Base-by-base conservation (phyloP, 2,888 invertebrate genomes). In the Colostygia pectinataria region DNA sequence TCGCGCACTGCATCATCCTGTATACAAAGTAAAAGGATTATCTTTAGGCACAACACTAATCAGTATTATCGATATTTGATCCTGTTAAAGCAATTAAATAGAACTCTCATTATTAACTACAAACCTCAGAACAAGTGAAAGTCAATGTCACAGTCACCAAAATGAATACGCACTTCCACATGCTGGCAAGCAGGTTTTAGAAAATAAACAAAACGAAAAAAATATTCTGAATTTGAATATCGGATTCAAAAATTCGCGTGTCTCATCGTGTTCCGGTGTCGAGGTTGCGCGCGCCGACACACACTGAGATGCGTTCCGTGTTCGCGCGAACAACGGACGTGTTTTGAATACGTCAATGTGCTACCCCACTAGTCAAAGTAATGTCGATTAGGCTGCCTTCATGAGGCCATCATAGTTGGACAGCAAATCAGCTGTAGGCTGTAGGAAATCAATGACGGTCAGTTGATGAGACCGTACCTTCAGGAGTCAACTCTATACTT, bases 131-230 rank as follows among this genome's bases (percentile, higher is more conserved):
- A 65, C 59, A 66, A 73, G 80, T 77, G 77, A 83, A 83, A 81
- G 81, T 78, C 61, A 77, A 63, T 48, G 71, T 66, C 63, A 80
- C 74, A 63, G 77, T 55, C 79, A 87, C 76, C 57, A 88, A 74
- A 66, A 82, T 64, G 60, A 78, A 74, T 68, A 72, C 68, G 65
- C 80, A 81, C 82, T 82, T 83, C 77, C 80, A 83, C 88, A 88
- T 89, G 63, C 63, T 80, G 72, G 60, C 52, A 47, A 56, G 65
- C 57, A 73, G 66, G 58, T 70, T 59, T 53, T 42, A 37, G 38
- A 55, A 70, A 61, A 63, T 61, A 63, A 65, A 54, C 64, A 68
- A 65, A 59, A 71, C 65, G 61, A 61, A 64, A 42, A 34, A 56
- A 61, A 60, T 56, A 57, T 39, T 52, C 40, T 36, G 38, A 68